Evolutionary conservation across 2,888 invertebrate genomes (phyloP).

Genomic region (Apamea monoglypha): DNA sequence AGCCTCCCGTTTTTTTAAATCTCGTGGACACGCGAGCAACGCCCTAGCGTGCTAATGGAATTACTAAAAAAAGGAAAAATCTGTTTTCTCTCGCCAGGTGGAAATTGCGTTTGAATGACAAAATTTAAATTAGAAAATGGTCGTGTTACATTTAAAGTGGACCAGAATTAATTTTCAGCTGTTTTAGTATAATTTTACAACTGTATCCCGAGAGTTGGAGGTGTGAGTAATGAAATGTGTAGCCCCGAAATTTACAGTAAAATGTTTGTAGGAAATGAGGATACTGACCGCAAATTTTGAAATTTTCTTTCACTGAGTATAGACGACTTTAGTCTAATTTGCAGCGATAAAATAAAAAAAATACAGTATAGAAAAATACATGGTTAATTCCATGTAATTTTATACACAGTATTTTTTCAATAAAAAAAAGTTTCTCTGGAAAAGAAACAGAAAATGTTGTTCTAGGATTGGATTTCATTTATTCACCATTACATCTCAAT

Average conservation of each 20-base stretch:
- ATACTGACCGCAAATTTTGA: slow-evolving; percentile 9
- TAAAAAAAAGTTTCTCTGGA: neutral
- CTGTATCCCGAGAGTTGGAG: slow-evolving; percentile 34
- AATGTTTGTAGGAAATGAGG: slow-evolving; percentile 24
- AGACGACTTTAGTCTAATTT: neutral
- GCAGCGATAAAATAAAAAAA: neutral
- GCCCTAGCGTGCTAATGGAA: slow-evolving; percentile 50
- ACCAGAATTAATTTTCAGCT: slow-evolving; percentile 60
- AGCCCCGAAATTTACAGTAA: slow-evolving; percentile 23
- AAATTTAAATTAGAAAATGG: slow-evolving; percentile 66
- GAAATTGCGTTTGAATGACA: slow-evolving; percentile 57
- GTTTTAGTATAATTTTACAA: slow-evolving; percentile 64
- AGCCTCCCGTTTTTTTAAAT: slow-evolving; percentile 44
- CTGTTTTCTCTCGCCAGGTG: slow-evolving; percentile 39
- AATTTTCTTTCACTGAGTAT: neutral
- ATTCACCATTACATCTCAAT: no score
- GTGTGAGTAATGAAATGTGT: slow-evolving; percentile 48
- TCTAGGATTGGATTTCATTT: slow-evolving; percentile 24
- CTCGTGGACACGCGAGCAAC: slow-evolving; percentile 28
- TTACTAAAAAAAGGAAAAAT: slow-evolving; percentile 45
- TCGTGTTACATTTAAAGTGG: slow-evolving; percentile 55
- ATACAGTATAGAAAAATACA: neutral
- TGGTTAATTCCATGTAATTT: neutral
- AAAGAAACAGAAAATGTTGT: slow-evolving; percentile 6
- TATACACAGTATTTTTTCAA: neutral